These are phyloP conservation scores for Scelioninae gen. 1 DNA, from an alignment of 2,888 invertebrate genomes.

Conservation along the genomic window DNA sequence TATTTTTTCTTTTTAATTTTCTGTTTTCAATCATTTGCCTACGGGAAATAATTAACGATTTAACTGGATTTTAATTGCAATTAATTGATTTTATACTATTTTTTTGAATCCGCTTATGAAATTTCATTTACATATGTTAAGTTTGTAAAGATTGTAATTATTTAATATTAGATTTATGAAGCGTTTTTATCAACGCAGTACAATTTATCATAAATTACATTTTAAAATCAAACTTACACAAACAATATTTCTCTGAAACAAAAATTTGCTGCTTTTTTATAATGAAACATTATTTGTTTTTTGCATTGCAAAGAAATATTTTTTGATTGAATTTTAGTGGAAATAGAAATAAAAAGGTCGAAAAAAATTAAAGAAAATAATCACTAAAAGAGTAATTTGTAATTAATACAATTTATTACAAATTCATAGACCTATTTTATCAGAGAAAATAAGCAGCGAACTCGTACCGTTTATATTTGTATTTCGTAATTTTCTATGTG, in stretches of 20 bases:
- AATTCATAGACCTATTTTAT: slow-evolving; percentile 31
- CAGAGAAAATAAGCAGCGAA: slow-evolving; percentile 16
- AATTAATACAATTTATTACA: slow-evolving; percentile 10
- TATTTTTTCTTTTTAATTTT: slow-evolving; percentile 2
- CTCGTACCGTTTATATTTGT: slow-evolving; percentile 6
- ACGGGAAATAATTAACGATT: slow-evolving; percentile 1
- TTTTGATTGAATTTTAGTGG: neutral
- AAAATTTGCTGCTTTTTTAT: neutral
- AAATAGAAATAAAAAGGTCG: neutral
- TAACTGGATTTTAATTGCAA: slow-evolving; percentile 3
- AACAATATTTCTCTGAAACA: too few species aligned
- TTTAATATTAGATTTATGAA: too few species aligned
- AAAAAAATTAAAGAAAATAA: neutral
- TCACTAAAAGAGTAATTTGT: slow-evolving; percentile 3
- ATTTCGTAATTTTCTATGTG: slow-evolving; percentile 29
- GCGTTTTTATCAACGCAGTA: too few species aligned
- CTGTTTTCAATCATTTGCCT: neutral
- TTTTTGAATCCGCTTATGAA: neutral
- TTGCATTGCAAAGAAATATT: neutral
- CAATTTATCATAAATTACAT: too few species aligned
- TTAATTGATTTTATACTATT: neutral
- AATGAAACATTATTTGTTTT: neutral
- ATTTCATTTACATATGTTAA: neutral
- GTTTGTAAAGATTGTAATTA: too few species aligned
- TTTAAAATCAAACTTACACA: too few species aligned